Base-by-base conservation (phyloP, 2,113 vertebrate genomes). In the Notarius lentiginosus region DNA sequence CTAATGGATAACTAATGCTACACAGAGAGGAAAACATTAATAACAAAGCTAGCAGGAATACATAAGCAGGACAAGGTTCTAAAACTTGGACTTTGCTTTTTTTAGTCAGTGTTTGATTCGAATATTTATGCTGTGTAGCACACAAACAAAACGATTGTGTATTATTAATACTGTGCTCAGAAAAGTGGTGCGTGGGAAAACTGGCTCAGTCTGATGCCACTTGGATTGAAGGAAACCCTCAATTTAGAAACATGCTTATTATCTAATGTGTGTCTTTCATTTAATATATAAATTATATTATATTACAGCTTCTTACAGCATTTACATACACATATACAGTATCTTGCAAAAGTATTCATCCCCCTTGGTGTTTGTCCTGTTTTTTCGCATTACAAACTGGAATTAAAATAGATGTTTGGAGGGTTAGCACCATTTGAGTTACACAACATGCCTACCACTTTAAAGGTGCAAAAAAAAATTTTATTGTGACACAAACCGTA, bases 41-140 rank as follows among this genome's bases (percentile, higher is more conserved):
- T 85, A 77, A 41, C 63, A 65, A 85, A 85, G 58, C 72, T 66
- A 18, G 41, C 49, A 76, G 63, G 72, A 49, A 79, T n/a, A 84
- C 83, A 30, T 14, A 18, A 60, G 30, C 83, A 75, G 83, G 20
- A 53, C 68, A 75, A 60, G 53, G 58, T 27, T 76, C 83, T 58
- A 61, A 63, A 30, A 27, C 22, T 2, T 76, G 68, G 83, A 84
- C 83, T 84, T 84, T 84, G 53, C 20, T 68, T 70, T 83, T 41
- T 65, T 72, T 60, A 60, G 68, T 11, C 18, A 9, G 5, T 20
- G 49, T 72, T 49, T 61, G 58, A 55, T 27, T 27, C 14, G 82
- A 68, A 27, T 41, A 58, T 30, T 58, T 34, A 34, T 0, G 7
- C 7, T 79, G 53, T 30, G 14, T 56, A 12, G 60, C 79, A 61